Evolutionary conservation across 2,113 vertebrate genomes (phyloP), one percentile per base, ranked within the genome.

Genomic region (Sylvietta virens): DNA sequence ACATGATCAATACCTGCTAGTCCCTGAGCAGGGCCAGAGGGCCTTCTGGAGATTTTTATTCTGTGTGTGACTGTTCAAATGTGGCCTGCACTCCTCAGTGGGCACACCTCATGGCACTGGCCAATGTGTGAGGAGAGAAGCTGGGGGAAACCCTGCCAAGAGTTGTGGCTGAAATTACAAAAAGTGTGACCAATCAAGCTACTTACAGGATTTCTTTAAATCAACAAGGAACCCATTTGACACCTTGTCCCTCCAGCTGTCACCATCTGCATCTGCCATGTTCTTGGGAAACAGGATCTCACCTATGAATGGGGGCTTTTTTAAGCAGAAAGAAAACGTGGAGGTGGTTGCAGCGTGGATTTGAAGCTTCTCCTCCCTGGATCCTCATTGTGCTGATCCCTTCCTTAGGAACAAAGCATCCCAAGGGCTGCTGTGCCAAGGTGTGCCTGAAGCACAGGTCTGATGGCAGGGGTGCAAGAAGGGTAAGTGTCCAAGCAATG

Each of bases 81-180:
- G 0, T 44, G 69, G 42, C 48, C 56, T 58, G 81, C 6, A 5
- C 37, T 83, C n/a, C 30, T 42, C 48, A n/a, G 42, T 0, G 0
- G 30, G 42, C 24, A n/a, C 47, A 9, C 69, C 60, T 67, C 60
- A 7, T 50, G 50, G 80, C 67, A n/a, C 28, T 61, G 67, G 44
- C 54, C 53, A 65, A 0, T 0, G 0, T 58, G 50, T 73, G 35
- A 13, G 31, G 62, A 86, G 39, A 64, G 35, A 53, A 57, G 30
- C 31, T 60, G 35, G 31, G 56, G 39, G 23, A 65, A 74, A 13
- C 45, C 33, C 56, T 27, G 85, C 50, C 45, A 35, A 15, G 67
- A 67, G 48, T 2, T 65, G 37, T 73, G 33, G 24, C 22, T 39
- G 27, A 26, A 60, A 60, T 22, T 22, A 9, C 7, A 35, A 37